Conservation (phyloP, 2,113 vertebrate species). For the Arenaria interpres region DNA sequence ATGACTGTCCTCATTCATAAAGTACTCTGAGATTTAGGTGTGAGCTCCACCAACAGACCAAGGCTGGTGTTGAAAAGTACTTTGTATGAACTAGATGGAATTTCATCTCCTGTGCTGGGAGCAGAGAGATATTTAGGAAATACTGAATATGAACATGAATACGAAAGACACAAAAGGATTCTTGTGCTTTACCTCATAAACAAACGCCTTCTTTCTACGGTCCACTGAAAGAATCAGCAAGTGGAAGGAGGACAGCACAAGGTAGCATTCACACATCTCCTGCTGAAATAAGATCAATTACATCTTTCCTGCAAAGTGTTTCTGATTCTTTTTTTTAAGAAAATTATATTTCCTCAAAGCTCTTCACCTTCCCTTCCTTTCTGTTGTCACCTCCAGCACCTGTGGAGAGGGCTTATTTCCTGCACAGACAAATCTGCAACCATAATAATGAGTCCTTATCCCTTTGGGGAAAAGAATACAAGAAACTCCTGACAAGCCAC, state of each 20-base stretch:
- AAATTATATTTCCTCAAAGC: neutral
- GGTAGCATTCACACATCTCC: slow-evolving; percentile 74
- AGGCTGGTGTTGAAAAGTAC: neutral
- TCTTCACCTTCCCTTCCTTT: neutral
- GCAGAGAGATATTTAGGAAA: neutral
- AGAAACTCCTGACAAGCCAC: neutral
- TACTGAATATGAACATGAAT: neutral
- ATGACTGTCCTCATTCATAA: neutral
- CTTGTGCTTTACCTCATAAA: slow-evolving; percentile 76
- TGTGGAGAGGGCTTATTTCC: neutral
- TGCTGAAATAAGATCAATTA: slow-evolving; percentile 23
- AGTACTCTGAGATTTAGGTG: neutral
- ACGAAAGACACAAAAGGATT: neutral
- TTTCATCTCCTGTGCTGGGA: neutral
- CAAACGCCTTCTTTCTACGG: slow-evolving; percentile 67
- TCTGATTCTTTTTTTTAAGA: neutral
- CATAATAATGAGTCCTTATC: neutral
- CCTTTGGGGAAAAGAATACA: neutral
- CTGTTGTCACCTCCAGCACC: neutral
- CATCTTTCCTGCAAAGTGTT: neutral
- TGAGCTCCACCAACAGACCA: neutral
- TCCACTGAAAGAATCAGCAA: slow-evolving; percentile 82
- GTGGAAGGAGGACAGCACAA: slow-evolving; percentile 83
- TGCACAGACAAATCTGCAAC: neutral
- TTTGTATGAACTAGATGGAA: neutral